Percentiles rank a stretch among this genome's conserved stretches.
phyloP scores from a whole-genome alignment of 2,888 invertebrate species.

The Furcula furcula region DNA sequence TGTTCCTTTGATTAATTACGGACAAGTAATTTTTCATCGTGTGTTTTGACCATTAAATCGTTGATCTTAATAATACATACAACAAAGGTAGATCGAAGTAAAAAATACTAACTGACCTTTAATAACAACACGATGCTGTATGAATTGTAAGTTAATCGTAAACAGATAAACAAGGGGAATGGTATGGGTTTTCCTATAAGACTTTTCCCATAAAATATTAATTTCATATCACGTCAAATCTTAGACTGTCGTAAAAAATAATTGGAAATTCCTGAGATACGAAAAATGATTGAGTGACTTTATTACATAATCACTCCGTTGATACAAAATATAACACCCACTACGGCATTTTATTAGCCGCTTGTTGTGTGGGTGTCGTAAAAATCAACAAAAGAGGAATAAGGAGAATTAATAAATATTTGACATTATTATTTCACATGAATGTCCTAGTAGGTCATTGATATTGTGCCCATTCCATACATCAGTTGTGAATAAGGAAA shows the following conservation, averaged over 20 bases:
- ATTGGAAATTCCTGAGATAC: neutral
- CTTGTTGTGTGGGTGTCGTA: neutral
- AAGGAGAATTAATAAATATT: slow-evolving; percentile 9
- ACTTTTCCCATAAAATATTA: no score
- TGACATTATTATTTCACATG: slow-evolving; percentile 11
- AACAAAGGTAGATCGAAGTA: no score
- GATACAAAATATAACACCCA: neutral
- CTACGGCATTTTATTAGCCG: neutral
- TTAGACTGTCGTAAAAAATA: neutral
- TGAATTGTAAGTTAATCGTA: no score
- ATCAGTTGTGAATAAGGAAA: slow-evolving; percentile 10
- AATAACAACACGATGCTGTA: no score
- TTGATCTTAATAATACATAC: no score
- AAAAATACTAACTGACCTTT: no score
- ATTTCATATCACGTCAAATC: neutral
- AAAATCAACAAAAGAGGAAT: neutral
- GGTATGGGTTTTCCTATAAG: no score
- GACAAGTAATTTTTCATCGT: no score
- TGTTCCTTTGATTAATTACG: no score
- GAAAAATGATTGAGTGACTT: slow-evolving; percentile 2
- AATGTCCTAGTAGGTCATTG: slow-evolving; percentile 21
- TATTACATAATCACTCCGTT: neutral
- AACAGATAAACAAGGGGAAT: no score
- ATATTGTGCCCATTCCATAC: slow-evolving; percentile 14
- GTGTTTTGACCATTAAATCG: no score